A percentile compares a stretch with the other conserved stretches of the same genome.
These are phyloP conservation scores for Trichomycterus rosablanca DNA, from an alignment of 2,113 vertebrate species.

Conservation along the genomic window DNA sequence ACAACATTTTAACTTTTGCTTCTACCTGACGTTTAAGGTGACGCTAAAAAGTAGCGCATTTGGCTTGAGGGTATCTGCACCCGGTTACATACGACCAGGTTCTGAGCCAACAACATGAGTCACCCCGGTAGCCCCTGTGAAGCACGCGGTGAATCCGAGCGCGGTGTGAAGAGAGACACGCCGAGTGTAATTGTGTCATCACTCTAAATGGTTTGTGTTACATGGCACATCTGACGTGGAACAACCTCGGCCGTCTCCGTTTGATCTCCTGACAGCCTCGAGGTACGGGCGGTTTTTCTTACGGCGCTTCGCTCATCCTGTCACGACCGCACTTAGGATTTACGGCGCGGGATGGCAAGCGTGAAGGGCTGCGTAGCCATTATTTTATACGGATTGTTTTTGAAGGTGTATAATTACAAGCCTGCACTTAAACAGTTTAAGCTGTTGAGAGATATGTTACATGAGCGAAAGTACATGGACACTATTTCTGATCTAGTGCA, in stretches of 20 bases:
- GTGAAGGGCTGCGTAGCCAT: slow-evolving; percentile 35
- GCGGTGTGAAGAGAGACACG: slow-evolving; percentile 38
- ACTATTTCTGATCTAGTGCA: too few relatives aligned
- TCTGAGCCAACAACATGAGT: slow-evolving; percentile 15
- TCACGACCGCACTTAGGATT: slow-evolving; percentile 56
- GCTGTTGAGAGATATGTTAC: background rate
- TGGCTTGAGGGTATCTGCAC: too few relatives aligned
- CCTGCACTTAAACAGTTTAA: background rate
- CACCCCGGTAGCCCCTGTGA: slow-evolving; percentile 28
- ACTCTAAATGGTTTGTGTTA: slow-evolving; percentile 47
- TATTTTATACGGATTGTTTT: slow-evolving; percentile 12
- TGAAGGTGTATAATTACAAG: background rate
- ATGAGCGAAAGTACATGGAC: too few relatives aligned
- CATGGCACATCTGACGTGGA: slow-evolving; percentile 45
- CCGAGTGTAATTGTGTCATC: slow-evolving; percentile 47
- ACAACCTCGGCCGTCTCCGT: slow-evolving; percentile 35
- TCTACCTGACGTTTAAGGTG: too few relatives aligned
- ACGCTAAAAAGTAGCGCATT: too few relatives aligned
- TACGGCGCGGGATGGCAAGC: slow-evolving; percentile 50
- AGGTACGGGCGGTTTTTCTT: slow-evolving; percentile 51
- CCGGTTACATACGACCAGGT: background rate
- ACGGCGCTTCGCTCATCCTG: slow-evolving; percentile 50
- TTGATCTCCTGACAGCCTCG: slow-evolving; percentile 39
- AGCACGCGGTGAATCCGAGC: slow-evolving; percentile 44
- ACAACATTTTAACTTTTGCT: too few relatives aligned